phyloP scores from a whole-genome alignment of 37 sponge, comb jelly and placozoan genomes.

The Aplysina aerophoba region DNA sequence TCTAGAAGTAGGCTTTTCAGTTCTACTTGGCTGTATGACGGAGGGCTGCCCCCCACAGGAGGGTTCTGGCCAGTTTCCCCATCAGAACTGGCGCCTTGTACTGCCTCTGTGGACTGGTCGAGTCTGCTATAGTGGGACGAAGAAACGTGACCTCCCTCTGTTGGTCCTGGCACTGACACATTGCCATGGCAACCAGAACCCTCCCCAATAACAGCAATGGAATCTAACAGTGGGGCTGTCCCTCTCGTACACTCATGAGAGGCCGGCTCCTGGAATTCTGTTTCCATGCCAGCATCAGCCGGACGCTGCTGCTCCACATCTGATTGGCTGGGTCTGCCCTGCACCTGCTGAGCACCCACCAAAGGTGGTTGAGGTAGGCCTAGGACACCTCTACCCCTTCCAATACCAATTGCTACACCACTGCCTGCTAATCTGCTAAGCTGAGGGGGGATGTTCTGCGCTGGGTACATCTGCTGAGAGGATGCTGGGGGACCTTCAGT shows the following conservation, averaged over 20 bases:
- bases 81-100: no score
- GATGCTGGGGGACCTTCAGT: no score
- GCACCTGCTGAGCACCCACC: neutral
- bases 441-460: neutral
- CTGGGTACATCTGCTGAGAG: neutral
- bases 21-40: neutral
- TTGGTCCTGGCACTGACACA: no score
- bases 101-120: no score
- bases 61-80: no score
- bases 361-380: neutral
- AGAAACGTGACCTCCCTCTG: no score
- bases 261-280: neutral
- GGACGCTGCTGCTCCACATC: neutral
- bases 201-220: neutral
- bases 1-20: neutral
- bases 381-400: conserved; percentile 10
- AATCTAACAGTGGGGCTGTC: neutral
- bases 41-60: neutral
- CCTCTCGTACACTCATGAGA: neutral
- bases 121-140: no score
- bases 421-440: no score
- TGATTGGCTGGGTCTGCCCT: neutral
- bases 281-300: neutral
- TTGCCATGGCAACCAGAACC: no score
- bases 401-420: neutral